A percentile compares a stretch with the other conserved stretches of the same genome.
These are phyloP conservation scores for Xenentodon cancila DNA, from an alignment of 2,797 vertebrate genomes.

Conservation along the genomic window DNA sequence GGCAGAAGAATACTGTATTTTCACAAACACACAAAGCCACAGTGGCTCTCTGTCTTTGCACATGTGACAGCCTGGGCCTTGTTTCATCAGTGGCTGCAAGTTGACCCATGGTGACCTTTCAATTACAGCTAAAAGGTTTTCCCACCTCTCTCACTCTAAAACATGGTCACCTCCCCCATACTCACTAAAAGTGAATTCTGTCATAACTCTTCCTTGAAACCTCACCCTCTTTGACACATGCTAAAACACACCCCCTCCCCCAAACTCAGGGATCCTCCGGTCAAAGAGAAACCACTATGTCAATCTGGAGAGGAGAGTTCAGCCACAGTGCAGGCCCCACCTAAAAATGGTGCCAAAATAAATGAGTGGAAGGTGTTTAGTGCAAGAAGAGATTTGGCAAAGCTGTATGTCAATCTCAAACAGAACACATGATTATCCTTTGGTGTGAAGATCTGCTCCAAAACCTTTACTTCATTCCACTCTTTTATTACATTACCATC, in stretches of 20 bases:
- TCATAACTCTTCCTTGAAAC: slow-evolving; percentile 60
- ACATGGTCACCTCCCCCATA: slow-evolving; percentile 40
- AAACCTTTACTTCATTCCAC: slow-evolving; percentile 44
- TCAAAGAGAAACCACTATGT: slow-evolving; percentile 48
- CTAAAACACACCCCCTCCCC: slow-evolving; percentile 46
- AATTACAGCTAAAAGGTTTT: slow-evolving; percentile 59
- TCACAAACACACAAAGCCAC: slow-evolving; percentile 22
- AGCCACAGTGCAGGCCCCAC: slow-evolving; percentile 57
- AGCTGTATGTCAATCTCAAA: slow-evolving; percentile 42
- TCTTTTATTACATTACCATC: slow-evolving; percentile 38
- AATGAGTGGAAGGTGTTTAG: slow-evolving; percentile 22
- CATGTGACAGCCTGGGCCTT: slow-evolving; percentile 17
- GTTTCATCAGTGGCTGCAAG: slow-evolving; percentile 47
- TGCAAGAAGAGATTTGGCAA: slow-evolving; percentile 25
- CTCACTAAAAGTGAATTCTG: slow-evolving; percentile 41
- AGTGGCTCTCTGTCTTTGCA: slow-evolving; percentile 14
- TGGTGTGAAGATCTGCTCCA: slow-evolving; percentile 42
- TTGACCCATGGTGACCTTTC: slow-evolving; percentile 62
- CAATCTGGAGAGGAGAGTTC: slow-evolving; percentile 57
- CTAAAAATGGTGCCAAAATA: slow-evolving; percentile 46
- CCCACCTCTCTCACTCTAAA: slow-evolving; percentile 35
- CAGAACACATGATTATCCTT: slow-evolving; percentile 42
- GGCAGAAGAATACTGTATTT: slow-evolving; percentile 30
- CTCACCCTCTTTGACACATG: slow-evolving; percentile 49
- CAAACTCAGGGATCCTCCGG: slow-evolving; percentile 43